These are phyloP conservation scores for Ericerus pela DNA, from an alignment of 1,140 invertebrate genomes.

Conservation along the genomic window DNA sequence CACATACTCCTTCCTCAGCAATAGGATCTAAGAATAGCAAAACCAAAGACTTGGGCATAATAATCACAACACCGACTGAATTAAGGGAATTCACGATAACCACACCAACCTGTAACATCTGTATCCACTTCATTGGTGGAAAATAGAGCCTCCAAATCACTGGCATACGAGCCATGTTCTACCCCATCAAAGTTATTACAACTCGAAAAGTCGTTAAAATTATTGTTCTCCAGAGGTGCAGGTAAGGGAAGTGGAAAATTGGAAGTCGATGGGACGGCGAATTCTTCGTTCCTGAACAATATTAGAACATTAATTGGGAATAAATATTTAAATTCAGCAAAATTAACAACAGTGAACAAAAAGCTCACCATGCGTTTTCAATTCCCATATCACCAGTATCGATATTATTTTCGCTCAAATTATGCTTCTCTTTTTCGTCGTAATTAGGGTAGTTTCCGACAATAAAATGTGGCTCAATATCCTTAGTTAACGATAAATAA, in stretches of 20 bases:
- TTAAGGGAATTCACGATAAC: not conserved
- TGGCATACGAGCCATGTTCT: slow-evolving; percentile 10
- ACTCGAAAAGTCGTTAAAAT: not conserved
- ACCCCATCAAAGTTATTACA: slow-evolving; percentile 9
- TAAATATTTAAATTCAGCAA: not conserved
- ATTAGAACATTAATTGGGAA: not conserved
- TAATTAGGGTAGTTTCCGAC: not conserved
- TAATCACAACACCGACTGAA: not conserved
- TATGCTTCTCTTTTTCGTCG: not conserved
- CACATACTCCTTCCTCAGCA: slow-evolving; percentile 41
- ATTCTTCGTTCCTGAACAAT: slow-evolving; percentile 20
- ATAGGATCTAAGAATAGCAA: slow-evolving; percentile 16
- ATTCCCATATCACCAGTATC: slow-evolving; percentile 7
- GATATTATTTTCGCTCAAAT: not conserved
- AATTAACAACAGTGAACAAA: not conserved
- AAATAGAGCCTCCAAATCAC: slow-evolving; percentile 17
- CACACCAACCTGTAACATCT: slow-evolving; percentile 16
- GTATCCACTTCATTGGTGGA: slow-evolving; percentile 13
- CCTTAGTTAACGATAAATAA: not conserved
- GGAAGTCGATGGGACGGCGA: slow-evolving; percentile 14
- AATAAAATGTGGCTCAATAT: slow-evolving; percentile 1
- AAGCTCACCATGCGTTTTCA: not conserved
- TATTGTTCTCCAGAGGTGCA: slow-evolving; percentile 8
- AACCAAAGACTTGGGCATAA: no score
- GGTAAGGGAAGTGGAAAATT: slow-evolving; percentile 20